Conservation (phyloP, 1,140 invertebrate genomes). For the Papilio xuthus region DNA sequence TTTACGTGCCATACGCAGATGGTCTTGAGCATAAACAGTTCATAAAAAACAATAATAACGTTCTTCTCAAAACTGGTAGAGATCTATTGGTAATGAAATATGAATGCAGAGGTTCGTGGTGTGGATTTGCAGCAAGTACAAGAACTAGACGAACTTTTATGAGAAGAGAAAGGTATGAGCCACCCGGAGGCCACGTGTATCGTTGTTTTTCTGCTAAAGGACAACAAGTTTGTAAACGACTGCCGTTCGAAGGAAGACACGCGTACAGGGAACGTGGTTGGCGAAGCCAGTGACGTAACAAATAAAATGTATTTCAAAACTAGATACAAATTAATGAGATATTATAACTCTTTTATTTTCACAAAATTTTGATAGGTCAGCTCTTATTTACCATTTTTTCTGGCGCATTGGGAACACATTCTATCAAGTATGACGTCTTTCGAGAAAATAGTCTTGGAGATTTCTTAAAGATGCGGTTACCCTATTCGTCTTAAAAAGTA, state of each 20-base stretch:
- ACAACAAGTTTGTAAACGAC: conserved; percentile 69
- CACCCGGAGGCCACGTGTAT: conserved; percentile 64
- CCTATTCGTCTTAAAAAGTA: background rate
- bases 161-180: conserved; percentile 47
- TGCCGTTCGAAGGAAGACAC: conserved; percentile 43
- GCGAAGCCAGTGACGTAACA: conserved; percentile 44
- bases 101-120: conserved; percentile 58
- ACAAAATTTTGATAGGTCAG: background rate
- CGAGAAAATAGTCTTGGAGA: background rate
- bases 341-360: background rate
- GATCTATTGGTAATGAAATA: conserved; percentile 52
- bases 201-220: conserved; percentile 66
- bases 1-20: conserved; percentile 53
- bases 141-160: conserved; percentile 43
- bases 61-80: conserved; percentile 58
- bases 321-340: conserved; percentile 17
- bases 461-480: background rate
- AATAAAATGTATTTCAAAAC: background rate
- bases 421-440: background rate
- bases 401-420: background rate
- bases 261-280: conserved; percentile 57
- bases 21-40: conserved; percentile 52
- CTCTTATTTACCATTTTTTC: background rate
- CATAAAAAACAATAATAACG: conserved; percentile 47
- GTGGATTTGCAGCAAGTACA: conserved; percentile 57